These are phyloP conservation scores for Apotomis betuletana DNA, from an alignment of 2,888 invertebrate genomes.

Conservation along the genomic window DNA sequence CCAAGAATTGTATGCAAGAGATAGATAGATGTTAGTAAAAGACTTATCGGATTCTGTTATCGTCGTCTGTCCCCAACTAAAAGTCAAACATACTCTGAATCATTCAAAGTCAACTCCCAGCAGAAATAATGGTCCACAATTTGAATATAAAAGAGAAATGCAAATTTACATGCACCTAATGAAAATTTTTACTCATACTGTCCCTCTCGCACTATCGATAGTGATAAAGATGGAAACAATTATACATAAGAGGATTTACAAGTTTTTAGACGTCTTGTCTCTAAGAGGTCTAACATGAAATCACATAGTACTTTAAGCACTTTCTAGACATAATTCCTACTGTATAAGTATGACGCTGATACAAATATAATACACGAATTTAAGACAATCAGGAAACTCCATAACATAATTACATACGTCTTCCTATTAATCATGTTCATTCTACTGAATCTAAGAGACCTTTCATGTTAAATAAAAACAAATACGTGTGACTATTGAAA, in stretches of 20 bases:
- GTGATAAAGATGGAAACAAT: constrained; percentile 13
- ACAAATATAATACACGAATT: constrained; percentile 1
- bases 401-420: too few relatives aligned
- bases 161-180: constrained; percentile 26
- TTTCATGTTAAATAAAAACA: background rate
- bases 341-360: background rate
- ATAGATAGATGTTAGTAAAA: too few relatives aligned
- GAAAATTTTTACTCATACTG: background rate
- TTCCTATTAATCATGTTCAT: too few relatives aligned
- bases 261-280: constrained; percentile 11
- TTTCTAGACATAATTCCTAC: constrained; percentile 28
- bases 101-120: constrained; percentile 14
- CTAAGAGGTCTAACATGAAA: constrained; percentile 30
- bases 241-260: constrained; percentile 11
- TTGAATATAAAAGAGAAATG: constrained; percentile 3
- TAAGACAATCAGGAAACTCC: too few relatives aligned
- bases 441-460: background rate
- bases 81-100: background rate
- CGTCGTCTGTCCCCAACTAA: background rate
- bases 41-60: too few relatives aligned
- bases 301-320: constrained; percentile 39
- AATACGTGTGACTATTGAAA: background rate
- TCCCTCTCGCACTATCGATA: constrained; percentile 5
- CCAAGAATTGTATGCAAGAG: too few relatives aligned
- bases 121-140: constrained; percentile 23